Evolutionary conservation across 2,888 invertebrate genomes (phyloP), one percentile per base, ranked within the genome.

Genomic region (Agrilus biguttatus): DNA sequence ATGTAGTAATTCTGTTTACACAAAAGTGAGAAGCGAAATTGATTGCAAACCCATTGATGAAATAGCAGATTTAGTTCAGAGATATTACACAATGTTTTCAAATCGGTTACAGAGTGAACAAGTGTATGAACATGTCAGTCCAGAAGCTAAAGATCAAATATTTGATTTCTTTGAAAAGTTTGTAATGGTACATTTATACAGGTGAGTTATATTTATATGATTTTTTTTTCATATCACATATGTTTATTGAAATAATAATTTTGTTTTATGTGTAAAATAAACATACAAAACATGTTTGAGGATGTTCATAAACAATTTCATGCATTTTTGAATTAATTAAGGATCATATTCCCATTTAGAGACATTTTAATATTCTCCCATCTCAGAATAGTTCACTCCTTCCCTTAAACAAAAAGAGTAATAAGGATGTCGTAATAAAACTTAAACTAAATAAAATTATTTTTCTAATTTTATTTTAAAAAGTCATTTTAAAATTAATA

Each of bases 111-210:
- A 83, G 52, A 71, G 72, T n/a, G 71, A 75, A 49, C 57, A 69
- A 0, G 70, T 74, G 55, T 85, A 82, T 63, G 63, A 73, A 50
- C 77, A 73, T 51, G 69, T 83, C 21, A 72, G 77, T 36, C 61
- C 73, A 1, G 91, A 92, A 52, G 75, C 80, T 36, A 79, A 81
- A 53, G 90, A 91, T 55, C 76, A 79, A 53, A 72, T 96, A 46
- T 75, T 95, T 60, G 92, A 95, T 68, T 90, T 88, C 60, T 84
- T 89, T 38, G 98, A 99, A 68, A 88, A 87, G 58, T 91, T 90
- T 60, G 78, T 93, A 40, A 93, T 93, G 80, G 84, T 87, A 0
- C 79, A 83, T 56, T 72, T 95, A 46, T 96, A 97, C 61, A 81
- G 84, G 80, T 80, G 58, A 70, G 71, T 51, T 42, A 23, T 8